These are phyloP conservation scores for Crematogaster levior DNA, from an alignment of 2,888 invertebrate genomes.

Conservation along the genomic window DNA sequence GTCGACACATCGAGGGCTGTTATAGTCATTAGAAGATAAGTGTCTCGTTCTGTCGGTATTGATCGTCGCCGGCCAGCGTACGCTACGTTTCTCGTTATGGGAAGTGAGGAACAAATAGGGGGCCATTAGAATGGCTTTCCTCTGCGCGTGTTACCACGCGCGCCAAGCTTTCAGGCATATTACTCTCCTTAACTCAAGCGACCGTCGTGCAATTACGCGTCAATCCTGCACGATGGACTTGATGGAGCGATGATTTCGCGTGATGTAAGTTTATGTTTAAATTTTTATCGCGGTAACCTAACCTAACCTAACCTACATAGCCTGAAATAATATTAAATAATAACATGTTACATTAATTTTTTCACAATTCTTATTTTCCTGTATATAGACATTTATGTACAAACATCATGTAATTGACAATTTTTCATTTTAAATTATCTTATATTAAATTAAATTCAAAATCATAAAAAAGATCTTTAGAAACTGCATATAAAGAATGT, in stretches of 20 bases:
- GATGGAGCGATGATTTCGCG: conserved; percentile 1
- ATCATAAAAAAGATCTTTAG: not conserved
- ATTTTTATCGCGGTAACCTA: conserved; percentile 6
- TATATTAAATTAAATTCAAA: not conserved
- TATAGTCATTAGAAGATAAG: conserved; percentile 67
- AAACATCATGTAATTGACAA: not conserved
- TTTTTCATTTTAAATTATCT: not conserved
- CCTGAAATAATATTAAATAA: conserved; percentile 6
- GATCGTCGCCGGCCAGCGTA: conserved; percentile 54
- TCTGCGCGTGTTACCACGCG: not conserved
- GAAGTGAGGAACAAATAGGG: conserved; percentile 39
- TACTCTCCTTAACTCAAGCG: conserved; percentile 43
- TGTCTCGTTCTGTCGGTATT: conserved; percentile 63
- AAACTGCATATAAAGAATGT: not conserved
- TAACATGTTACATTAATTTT: not conserved
- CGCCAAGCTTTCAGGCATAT: conserved; percentile 51
- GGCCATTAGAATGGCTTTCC: conserved; percentile 40
- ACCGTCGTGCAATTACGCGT: conserved; percentile 40
- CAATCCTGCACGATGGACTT: conserved; percentile 9
- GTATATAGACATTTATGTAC: not conserved
- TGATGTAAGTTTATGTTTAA: conserved; percentile 4
- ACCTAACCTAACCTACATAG: not conserved
- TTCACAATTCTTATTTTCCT: not conserved
- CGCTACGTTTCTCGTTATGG: conserved; percentile 53
- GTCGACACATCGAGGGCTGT: conserved; percentile 65